Percentiles rank a stretch among this genome's conserved stretches.
These are phyloP conservation scores for Tauraco erythrolophus DNA, from an alignment of 2,113 vertebrate species.

Conservation along the genomic window DNA sequence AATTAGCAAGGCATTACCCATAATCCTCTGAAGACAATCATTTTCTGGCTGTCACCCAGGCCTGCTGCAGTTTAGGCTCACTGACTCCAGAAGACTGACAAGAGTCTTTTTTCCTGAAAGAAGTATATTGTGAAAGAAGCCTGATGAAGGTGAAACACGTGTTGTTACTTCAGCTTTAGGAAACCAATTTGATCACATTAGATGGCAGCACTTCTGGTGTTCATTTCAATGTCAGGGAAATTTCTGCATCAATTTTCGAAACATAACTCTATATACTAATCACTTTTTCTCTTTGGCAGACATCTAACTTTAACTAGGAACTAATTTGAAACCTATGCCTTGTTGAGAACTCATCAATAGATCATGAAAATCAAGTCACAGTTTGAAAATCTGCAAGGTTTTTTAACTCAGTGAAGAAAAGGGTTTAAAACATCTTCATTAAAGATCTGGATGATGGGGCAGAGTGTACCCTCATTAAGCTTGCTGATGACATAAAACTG, in stretches of 20 bases:
- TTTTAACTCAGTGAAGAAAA: neutral
- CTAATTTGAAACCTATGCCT: conserved; percentile 32
- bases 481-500: neutral
- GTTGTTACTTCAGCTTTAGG: neutral
- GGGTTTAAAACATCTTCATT: neutral
- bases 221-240: conserved; percentile 31
- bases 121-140: neutral
- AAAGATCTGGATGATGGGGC: neutral
- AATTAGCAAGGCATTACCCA: conserved; percentile 50
- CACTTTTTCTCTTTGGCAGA: conserved; percentile 47
- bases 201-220: conserved; percentile 28
- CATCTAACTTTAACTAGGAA: conserved; percentile 44
- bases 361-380: neutral
- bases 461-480: neutral
- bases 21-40: conserved; percentile 45
- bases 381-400: neutral
- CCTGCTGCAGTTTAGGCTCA: neutral
- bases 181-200: neutral
- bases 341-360: conserved; percentile 40
- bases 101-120: neutral
- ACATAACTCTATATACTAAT: neutral
- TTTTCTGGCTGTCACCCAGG: conserved; percentile 43
- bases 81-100: conserved; percentile 13
- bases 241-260: conserved; percentile 59
- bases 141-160: neutral